A percentile compares a stretch with the other conserved stretches of the same genome.
These are phyloP conservation scores for Erythrocercus mccallii DNA, from an alignment of 2,113 vertebrate genomes.

Conservation along the genomic window DNA sequence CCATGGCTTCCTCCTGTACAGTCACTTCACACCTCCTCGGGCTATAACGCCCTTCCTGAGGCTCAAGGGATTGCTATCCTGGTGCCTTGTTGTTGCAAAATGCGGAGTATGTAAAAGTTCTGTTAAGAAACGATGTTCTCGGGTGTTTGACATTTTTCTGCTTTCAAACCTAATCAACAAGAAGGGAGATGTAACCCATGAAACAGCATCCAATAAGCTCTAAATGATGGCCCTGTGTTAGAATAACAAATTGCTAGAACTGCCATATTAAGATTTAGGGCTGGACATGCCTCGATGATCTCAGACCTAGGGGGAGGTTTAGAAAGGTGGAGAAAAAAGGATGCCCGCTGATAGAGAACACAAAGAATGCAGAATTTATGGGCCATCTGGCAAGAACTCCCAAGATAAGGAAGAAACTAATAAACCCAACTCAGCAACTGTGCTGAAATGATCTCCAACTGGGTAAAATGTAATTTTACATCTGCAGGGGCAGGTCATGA, in stretches of 20 bases:
- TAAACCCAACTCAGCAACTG: neutral
- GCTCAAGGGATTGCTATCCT: accelerated
- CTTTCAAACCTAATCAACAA: neutral
- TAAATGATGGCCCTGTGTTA: neutral
- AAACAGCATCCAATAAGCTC: neutral
- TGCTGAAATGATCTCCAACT: neutral
- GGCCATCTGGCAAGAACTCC: neutral
- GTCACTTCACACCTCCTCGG: accelerated
- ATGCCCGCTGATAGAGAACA: neutral
- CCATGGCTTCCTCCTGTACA: accelerated
- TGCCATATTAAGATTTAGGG: neutral
- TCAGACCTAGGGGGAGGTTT: neutral
- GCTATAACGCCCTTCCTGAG: neutral
- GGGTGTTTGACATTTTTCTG: neutral
- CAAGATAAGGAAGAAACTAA: neutral
- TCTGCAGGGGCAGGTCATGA: neutral
- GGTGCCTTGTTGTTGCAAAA: neutral
- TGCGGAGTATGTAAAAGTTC: neutral
- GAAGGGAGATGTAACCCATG: neutral
- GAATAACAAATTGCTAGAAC: neutral
- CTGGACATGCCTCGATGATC: neutral
- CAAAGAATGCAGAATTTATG: neutral
- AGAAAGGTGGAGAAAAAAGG: neutral
- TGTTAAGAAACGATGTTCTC: accelerated
- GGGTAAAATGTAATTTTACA: neutral